Percentiles rank a stretch among this genome's conserved stretches.
phyloP scores from a whole-genome alignment of 2,113 vertebrate species.

The Gymnarchus niloticus region DNA sequence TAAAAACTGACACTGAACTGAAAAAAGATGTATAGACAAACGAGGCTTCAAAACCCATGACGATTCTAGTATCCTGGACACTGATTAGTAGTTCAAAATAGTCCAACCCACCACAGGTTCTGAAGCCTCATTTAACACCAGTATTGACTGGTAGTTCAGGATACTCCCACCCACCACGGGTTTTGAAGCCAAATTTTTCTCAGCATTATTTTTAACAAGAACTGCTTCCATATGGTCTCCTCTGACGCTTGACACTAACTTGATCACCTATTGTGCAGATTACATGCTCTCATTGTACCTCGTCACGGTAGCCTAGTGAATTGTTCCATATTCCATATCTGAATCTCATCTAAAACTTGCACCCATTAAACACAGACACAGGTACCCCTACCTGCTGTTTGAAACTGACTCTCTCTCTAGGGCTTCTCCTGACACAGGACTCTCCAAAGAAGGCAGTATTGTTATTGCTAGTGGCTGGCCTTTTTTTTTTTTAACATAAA shows the following conservation, averaged over 20 bases:
- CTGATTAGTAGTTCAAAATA: no score
- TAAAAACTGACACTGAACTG: background rate
- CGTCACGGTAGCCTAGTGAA: background rate
- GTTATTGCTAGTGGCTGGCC: no score
- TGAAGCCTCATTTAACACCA: no score
- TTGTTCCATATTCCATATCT: background rate
- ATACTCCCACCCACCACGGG: no score
- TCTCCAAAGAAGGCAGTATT: background rate
- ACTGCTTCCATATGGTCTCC: background rate
- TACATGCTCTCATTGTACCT: background rate
- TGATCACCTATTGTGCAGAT: background rate
- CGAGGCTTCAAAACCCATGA: no score
- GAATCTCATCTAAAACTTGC: background rate
- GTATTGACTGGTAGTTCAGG: no score
- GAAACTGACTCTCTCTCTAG: background rate
- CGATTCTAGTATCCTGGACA: no score
- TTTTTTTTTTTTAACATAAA: no score
- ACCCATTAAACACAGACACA: background rate
- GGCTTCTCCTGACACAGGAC: background rate
- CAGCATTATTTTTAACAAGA: background rate
- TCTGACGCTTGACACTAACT: background rate
- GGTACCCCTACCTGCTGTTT: background rate
- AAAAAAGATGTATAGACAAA: background rate
- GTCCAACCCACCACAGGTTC: no score
- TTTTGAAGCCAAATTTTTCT: no score